These are phyloP conservation scores for Drosophila eugracilis DNA, from an alignment of 1,140 invertebrate genomes.

Conservation along the genomic window DNA sequence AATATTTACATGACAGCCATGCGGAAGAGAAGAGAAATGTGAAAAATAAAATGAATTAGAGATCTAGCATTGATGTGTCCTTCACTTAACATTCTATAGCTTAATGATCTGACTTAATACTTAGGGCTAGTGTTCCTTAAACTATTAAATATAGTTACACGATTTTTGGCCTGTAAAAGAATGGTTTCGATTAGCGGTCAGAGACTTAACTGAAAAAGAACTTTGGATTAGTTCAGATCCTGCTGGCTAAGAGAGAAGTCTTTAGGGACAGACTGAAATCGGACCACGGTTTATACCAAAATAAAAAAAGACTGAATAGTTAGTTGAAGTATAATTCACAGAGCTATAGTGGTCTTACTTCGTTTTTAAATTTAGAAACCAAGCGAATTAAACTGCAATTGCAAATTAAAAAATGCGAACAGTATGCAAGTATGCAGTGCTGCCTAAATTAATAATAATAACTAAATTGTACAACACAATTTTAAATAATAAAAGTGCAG, in stretches of 20 bases:
- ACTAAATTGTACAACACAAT: not conserved
- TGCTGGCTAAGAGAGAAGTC: conserved; percentile 17
- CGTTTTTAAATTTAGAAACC: not conserved
- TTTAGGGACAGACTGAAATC: conserved; percentile 12
- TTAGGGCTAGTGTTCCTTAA: conserved; percentile 46
- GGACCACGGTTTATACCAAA: not conserved
- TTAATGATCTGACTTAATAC: conserved; percentile 52
- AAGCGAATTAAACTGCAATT: not conserved
- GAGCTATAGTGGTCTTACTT: no score
- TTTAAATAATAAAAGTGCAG: not conserved
- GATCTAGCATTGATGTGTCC: conserved; percentile 48
- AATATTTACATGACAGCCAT: conserved; percentile 73
- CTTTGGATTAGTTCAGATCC: conserved; percentile 26
- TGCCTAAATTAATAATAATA: no score
- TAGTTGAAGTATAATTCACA: no score
- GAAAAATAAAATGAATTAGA: conserved; percentile 47
- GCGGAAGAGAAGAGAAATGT: conserved; percentile 74
- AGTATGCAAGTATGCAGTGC: not conserved
- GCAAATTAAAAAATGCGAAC: not conserved
- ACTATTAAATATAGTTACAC: conserved; percentile 71
- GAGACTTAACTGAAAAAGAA: conserved; percentile 57
- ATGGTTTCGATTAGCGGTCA: conserved; percentile 41
- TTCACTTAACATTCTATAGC: conserved; percentile 51
- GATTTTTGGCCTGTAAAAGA: conserved; percentile 59
- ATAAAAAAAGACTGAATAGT: no score